These are phyloP conservation scores for Castor canadensis DNA, from an alignment of 2,113 vertebrate species.

Conservation along the genomic window DNA sequence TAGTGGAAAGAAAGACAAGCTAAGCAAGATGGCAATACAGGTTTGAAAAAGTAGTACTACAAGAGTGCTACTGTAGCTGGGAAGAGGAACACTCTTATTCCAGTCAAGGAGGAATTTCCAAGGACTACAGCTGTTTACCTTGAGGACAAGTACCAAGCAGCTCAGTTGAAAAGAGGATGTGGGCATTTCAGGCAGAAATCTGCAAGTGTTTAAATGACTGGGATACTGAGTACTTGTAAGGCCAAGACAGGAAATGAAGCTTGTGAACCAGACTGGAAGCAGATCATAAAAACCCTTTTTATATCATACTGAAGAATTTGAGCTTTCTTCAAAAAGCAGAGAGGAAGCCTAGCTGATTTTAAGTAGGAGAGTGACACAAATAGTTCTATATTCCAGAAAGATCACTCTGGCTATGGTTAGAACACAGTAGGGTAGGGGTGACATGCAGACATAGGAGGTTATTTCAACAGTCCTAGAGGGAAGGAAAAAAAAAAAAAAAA, in stretches of 20 bases:
- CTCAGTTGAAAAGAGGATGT: not conserved
- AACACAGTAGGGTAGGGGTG: not conserved
- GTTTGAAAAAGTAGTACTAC: not conserved
- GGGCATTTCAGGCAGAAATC: not conserved
- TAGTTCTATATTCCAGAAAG: not conserved
- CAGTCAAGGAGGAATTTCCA: not conserved
- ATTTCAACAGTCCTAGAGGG: not conserved
- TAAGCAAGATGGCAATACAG: not conserved
- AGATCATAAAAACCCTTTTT: constrained; percentile 31
- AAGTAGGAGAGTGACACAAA: not conserved
- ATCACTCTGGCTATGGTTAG: not conserved
- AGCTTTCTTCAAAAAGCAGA: constrained; percentile 50
- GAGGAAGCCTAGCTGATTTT: not conserved
- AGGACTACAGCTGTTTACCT: not conserved
- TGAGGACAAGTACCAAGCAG: not conserved
- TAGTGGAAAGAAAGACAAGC: not conserved
- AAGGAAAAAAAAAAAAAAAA: not conserved
- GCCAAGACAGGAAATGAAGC: constrained; percentile 46
- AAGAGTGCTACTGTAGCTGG: not conserved
- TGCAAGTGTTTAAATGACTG: not conserved
- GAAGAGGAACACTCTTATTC: not conserved
- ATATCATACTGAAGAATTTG: not conserved
- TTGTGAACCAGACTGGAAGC: not conserved
- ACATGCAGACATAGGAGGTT: too few relatives aligned
- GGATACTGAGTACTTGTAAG: constrained; percentile 5